Evolutionary conservation across 2,797 vertebrate genomes (phyloP).

Genomic region (Brachymystax lenok): DNA sequence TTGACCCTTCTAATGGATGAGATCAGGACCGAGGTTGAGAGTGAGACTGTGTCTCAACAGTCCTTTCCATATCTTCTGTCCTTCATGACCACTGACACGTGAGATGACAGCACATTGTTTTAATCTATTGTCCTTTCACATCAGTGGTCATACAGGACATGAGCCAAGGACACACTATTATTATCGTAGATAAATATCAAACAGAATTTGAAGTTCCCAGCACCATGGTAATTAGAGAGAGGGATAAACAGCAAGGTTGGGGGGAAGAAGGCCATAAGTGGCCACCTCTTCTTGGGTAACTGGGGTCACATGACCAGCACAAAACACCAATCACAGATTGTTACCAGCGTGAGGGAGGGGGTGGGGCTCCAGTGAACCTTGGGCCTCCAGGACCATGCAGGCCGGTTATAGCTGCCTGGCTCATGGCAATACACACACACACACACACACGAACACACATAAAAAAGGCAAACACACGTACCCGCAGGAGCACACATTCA

Average conservation of each 20-base stretch:
- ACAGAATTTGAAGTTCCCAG: not conserved
- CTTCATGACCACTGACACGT: not conserved
- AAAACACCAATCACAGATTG: slow-evolving; percentile 27
- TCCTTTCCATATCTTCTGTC: slow-evolving; percentile 1
- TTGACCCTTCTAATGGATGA: not conserved
- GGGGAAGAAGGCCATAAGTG: not conserved
- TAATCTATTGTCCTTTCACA: too few species aligned
- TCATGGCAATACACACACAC: not conserved
- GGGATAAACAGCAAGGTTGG: not conserved
- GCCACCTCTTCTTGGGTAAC: slow-evolving; percentile 11
- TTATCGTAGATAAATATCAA: not conserved
- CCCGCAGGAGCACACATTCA: not conserved
- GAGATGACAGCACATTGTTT: too few species aligned
- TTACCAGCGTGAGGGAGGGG: slow-evolving; percentile 49
- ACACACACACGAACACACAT: not conserved
- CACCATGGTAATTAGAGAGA: slow-evolving; percentile 15
- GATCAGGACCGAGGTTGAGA: too few species aligned
- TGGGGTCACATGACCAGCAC: slow-evolving; percentile 45
- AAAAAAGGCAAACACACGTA: not conserved
- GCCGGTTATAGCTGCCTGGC: slow-evolving; percentile 52
- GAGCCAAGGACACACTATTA: not conserved
- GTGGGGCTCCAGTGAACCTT: slow-evolving; percentile 31
- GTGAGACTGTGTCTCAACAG: too few species aligned
- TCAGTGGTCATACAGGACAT: not conserved
- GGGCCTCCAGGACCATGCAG: slow-evolving; percentile 32